A percentile compares a stretch with the other conserved stretches of the same genome.
These are phyloP conservation scores for Oryzias woworae DNA, from an alignment of 2,113 vertebrate genomes.

Conservation along the genomic window DNA sequence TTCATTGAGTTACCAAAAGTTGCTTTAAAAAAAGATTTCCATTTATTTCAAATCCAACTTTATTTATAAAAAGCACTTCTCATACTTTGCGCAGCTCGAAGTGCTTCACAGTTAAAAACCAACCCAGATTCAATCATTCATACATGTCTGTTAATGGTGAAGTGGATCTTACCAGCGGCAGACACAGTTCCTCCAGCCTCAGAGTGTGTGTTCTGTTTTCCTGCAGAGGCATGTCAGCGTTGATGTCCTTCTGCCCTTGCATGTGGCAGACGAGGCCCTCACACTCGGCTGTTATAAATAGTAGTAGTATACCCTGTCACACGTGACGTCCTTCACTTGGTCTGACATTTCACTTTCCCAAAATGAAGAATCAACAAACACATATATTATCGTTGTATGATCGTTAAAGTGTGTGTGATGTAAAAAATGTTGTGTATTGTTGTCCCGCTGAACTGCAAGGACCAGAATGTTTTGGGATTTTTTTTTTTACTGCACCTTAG, in stretches of 20 bases:
- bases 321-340: constrained; percentile 58
- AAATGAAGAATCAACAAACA: constrained; percentile 29
- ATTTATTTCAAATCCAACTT: no score
- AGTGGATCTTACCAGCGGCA: constrained; percentile 61
- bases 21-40: no score
- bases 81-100: no score
- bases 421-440: no score
- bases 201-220: constrained; percentile 43
- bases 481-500: no score
- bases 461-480: no score
- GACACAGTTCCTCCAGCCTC: constrained; percentile 32
- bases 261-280: constrained; percentile 41
- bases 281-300: constrained; percentile 75
- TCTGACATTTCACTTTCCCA: constrained; percentile 56
- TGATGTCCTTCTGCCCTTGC: constrained; percentile 65
- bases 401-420: no score
- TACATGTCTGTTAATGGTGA: neutral
- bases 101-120: no score
- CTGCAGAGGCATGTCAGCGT: constrained; percentile 46
- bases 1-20: no score
- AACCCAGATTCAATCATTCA: no score
- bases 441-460: no score
- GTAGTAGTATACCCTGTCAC: constrained; percentile 71
- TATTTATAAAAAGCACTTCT: no score
- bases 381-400: neutral